Conservation (phyloP, 30 jellyfish, hydroid and myxozoan genomes). For the Morbakka virulenta region DNA sequence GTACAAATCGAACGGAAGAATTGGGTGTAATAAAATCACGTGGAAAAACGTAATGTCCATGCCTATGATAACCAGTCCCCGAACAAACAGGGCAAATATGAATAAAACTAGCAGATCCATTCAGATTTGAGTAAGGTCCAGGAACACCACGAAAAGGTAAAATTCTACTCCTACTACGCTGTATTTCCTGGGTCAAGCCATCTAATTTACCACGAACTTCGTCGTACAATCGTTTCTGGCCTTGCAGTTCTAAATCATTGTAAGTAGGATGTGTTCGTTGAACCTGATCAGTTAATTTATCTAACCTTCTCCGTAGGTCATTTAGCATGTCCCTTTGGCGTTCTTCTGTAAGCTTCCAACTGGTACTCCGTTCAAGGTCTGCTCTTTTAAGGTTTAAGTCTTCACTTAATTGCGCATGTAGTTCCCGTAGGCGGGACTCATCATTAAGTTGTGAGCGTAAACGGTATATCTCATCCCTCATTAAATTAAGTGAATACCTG, state of each 20-base stretch:
- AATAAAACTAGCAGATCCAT: neutral
- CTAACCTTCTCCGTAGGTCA: neutral
- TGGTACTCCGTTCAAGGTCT: neutral
- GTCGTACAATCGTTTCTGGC: constrained; percentile 31
- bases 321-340: neutral
- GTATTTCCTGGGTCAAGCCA: constrained; percentile 21
- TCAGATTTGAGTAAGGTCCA: neutral
- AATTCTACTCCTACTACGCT: neutral
- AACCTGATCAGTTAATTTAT: neutral
- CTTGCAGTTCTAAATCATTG: neutral
- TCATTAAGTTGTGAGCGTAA: constrained; percentile 1
- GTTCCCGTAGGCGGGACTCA: neutral
- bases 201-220: constrained; percentile 43
- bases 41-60: constrained; percentile 51
- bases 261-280: neutral
- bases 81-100: constrained; percentile 71
- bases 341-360: neutral
- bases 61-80: constrained; percentile 60
- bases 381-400: neutral
- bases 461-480: neutral
- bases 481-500: neutral
- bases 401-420: neutral
- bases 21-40: constrained; percentile 50
- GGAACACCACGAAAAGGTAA: neutral
- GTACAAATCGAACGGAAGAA: constrained; percentile 22